phyloP scores from a whole-genome alignment of 2,888 invertebrate species.

The Eupithecia inturbata region DNA sequence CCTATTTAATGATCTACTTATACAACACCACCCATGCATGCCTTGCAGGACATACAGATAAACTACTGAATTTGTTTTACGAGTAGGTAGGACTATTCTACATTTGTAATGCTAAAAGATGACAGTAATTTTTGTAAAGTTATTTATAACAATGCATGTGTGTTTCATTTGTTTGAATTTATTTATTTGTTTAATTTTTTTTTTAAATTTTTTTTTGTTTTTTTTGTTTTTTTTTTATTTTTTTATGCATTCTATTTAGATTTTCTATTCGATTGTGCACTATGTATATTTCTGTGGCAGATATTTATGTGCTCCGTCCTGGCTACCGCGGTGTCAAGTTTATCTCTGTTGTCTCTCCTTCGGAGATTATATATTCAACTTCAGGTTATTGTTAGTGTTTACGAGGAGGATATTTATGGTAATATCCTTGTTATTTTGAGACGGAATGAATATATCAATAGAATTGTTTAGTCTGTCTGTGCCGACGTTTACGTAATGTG shows the following conservation, averaged over 20 bases:
- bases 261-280: slow-evolving; percentile 23
- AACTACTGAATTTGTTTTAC: background rate
- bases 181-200: too few relatives aligned
- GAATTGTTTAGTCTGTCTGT: slow-evolving; percentile 19
- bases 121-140: background rate
- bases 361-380: slow-evolving; percentile 41
- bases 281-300: slow-evolving; percentile 10
- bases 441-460: slow-evolving; percentile 33
- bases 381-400: slow-evolving; percentile 38
- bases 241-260: too few relatives aligned
- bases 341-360: slow-evolving; percentile 35
- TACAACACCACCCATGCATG: background rate
- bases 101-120: background rate
- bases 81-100: background rate
- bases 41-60: background rate
- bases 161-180: background rate
- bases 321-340: slow-evolving; percentile 27
- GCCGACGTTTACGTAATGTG: slow-evolving; percentile 48
- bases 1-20: background rate
- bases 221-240: too few relatives aligned
- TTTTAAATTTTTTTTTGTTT: too few relatives aligned
- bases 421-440: slow-evolving; percentile 40
- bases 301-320: slow-evolving; percentile 29
- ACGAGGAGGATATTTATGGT: slow-evolving; percentile 38
- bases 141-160: background rate